Conservation (phyloP, 2,888 invertebrate genomes). For the Microctonus hyperodae region DNA sequence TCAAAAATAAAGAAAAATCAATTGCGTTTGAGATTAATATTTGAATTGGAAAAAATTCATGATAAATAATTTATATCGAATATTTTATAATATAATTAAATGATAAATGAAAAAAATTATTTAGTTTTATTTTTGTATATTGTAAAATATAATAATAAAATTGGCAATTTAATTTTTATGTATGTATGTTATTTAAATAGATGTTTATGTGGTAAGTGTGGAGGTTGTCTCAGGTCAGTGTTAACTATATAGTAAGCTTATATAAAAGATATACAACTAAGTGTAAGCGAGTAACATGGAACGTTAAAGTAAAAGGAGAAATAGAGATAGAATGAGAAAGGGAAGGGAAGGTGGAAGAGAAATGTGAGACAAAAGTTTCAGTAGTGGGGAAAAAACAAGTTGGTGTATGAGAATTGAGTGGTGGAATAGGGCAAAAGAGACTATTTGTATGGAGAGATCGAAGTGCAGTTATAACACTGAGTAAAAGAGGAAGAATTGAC, state of each 20-base stretch:
- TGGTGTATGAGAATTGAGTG: conserved; percentile 3
- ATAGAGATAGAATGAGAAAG: conserved; percentile 30
- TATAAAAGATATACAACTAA: conserved; percentile 46
- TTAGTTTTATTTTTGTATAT: too few relatives aligned
- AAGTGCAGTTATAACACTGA: conserved; percentile 16
- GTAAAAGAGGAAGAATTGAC: neutral
- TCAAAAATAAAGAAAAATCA: too few relatives aligned
- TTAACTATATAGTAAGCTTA: conserved; percentile 40
- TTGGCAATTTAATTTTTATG: neutral
- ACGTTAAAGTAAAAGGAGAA: neutral
- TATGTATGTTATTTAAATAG: neutral
- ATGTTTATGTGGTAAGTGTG: neutral
- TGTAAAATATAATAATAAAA: neutral
- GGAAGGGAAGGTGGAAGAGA: neutral
- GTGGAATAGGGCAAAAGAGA: conserved; percentile 8
- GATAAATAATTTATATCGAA: too few relatives aligned
- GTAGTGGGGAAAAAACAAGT: conserved; percentile 2
- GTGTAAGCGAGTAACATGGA: conserved; percentile 25
- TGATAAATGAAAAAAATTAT: too few relatives aligned
- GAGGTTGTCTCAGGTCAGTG: conserved; percentile 48
- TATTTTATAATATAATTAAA: too few relatives aligned
- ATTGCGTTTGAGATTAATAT: too few relatives aligned
- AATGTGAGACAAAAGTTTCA: conserved; percentile 17
- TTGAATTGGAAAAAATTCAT: too few relatives aligned
- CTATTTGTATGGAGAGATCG: conserved; percentile 8